phyloP scores from a whole-genome alignment of 35 echinoderm and acorn worm genomes.

The Chiridota heheva region DNA sequence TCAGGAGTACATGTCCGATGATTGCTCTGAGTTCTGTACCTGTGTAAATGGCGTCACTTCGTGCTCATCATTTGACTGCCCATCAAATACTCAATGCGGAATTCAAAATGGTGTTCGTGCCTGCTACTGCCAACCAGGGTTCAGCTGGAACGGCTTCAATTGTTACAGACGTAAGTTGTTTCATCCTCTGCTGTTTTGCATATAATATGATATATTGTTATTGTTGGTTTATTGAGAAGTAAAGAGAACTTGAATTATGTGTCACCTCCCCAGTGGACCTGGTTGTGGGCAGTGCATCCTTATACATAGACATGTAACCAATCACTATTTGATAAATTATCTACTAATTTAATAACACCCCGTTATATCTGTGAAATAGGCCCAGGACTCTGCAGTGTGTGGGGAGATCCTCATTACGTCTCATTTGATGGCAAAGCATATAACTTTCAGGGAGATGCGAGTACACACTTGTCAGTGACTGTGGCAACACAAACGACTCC shows the following conservation, averaged over 20 bases:
- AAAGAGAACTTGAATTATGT: no score
- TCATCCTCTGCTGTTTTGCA: no score
- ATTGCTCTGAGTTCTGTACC: slow-evolving; percentile 40
- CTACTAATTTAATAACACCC: no score
- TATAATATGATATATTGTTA: no score
- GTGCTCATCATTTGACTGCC: no score
- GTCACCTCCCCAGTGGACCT: no score
- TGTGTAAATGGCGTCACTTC: slow-evolving; percentile 47
- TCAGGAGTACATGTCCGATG: not conserved
- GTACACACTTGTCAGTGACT: slow-evolving; percentile 54
- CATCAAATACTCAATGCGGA: no score
- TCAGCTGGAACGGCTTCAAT: slow-evolving; percentile 12
- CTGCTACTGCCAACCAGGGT: slow-evolving; percentile 34
- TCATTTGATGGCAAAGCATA: slow-evolving; percentile 65
- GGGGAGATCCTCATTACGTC: slow-evolving; percentile 63
- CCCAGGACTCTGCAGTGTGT: slow-evolving; percentile 46
- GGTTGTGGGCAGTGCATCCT: no score
- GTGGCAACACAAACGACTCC: not conserved
- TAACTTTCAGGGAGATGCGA: slow-evolving; percentile 69
- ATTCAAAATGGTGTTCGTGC: slow-evolving; percentile 1
- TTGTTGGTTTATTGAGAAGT: not conserved
- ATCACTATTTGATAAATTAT: no score
- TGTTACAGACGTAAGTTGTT: slow-evolving; percentile 34
- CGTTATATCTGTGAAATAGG: no score
- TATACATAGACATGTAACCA: no score